Conservation (phyloP, 92 coral and sea anemone genomes). For the Diadumene lineata region DNA sequence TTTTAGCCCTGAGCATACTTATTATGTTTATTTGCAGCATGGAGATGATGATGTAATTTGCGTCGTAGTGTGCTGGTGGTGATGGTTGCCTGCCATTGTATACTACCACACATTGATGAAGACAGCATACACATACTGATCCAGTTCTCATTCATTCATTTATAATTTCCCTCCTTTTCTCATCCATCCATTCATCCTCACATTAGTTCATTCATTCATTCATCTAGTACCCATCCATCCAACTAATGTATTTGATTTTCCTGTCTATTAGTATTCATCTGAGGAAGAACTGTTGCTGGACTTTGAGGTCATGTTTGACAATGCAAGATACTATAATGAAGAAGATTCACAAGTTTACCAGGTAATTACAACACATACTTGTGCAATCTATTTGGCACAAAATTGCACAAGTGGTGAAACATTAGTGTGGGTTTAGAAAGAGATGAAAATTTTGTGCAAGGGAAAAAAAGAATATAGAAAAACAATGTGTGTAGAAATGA, state of each 20-base stretch:
- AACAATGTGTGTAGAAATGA: no score
- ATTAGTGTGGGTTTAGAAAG: no score
- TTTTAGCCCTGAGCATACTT: no score
- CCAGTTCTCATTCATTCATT: constrained; percentile 1
- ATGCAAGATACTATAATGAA: constrained; percentile 95
- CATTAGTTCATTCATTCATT: no score
- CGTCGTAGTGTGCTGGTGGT: constrained; percentile 47
- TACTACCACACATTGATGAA: constrained; percentile 46
- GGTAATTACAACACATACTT: no score
- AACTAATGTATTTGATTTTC: no score
- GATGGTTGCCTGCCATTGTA: constrained; percentile 58
- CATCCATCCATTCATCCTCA: no score
- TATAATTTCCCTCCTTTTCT: neutral
- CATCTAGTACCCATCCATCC: no score
- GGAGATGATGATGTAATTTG: constrained; percentile 63
- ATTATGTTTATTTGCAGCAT: neutral
- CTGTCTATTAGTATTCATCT: constrained; percentile 78
- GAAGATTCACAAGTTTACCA: constrained; percentile 98
- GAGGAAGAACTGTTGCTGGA: constrained; percentile 93
- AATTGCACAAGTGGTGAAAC: no score
- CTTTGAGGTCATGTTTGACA: constrained; percentile 99
- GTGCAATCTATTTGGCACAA: no score
- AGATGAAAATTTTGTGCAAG: no score
- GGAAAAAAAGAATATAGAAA: no score
- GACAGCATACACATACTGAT: constrained; percentile 46